A percentile compares a stretch with the other conserved stretches of the same genome.
Evolutionary conservation across 2,113 vertebrate genomes (phyloP).

Genomic region (Xyliphius kryptos): DNA sequence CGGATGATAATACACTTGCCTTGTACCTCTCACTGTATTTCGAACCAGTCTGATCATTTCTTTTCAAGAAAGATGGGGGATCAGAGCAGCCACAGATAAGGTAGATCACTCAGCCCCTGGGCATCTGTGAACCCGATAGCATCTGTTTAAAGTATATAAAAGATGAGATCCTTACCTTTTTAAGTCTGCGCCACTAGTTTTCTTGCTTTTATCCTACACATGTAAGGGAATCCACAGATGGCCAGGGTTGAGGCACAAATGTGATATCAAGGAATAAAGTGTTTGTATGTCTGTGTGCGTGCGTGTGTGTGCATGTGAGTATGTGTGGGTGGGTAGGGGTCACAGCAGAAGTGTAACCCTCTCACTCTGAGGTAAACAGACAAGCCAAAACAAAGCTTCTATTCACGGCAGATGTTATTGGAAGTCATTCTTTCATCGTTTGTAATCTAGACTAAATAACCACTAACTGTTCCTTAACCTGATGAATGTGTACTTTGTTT

Average conservation of each 20-base stretch:
- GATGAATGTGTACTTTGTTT: conserved; percentile 41
- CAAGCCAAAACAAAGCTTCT: conserved; percentile 41
- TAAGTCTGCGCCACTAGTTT: conserved; percentile 51
- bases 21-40: conserved; percentile 33
- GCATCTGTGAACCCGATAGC: conserved; percentile 61
- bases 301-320: no score
- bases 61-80: conserved; percentile 51
- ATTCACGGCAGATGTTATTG: conserved; percentile 31
- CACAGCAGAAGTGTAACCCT: conserved; percentile 33
- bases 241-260: conserved; percentile 51
- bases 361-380: conserved; percentile 44
- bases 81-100: conserved; percentile 51
- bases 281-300: no score
- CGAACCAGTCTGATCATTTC: conserved; percentile 49
- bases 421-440: conserved; percentile 44
- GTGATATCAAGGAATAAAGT: conserved; percentile 45
- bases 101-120: conserved; percentile 50
- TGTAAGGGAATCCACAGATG: conserved; percentile 54
- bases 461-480: conserved; percentile 44
- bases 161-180: conserved; percentile 47
- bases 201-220: conserved; percentile 51
- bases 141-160: conserved; percentile 60
- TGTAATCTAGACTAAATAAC: conserved; percentile 58
- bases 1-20: conserved; percentile 31
- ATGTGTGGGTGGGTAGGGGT: neutral